Evolutionary conservation across 2,797 vertebrate genomes (phyloP), one percentile per base, ranked within the genome.

Genomic region (Halcyon chelicuti): DNA sequence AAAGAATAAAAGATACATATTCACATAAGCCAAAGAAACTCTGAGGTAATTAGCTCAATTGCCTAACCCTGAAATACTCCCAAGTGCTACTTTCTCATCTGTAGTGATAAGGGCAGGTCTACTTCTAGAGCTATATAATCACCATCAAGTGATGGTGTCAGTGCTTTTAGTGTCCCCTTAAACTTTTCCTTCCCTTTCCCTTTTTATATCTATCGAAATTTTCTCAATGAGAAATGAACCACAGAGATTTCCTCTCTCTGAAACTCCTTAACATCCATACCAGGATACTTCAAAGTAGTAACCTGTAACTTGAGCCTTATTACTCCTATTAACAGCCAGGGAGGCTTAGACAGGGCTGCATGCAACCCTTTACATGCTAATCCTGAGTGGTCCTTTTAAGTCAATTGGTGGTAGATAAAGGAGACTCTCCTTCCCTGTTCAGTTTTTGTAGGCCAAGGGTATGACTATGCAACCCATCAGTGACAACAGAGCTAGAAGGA

Each of bases 191-290:
- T 10, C 16, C 15, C 7, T 78, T 77, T 54, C 20, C 40, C 15
- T 83, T 84, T 75, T 78, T 54, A 71, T 65, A 33, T 46, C 33
- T 74, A 46, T 54, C 58, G 68, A 42, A 90, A 81, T 75, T 90
- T 75, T 35, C 51, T 63, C 80, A 87, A 71, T 60, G 68, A 91
- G 51, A 93, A 88, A 84, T 70, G 86, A 91, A 88, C 66, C 74
- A 88, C 67, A 88, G 46, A 61, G 5, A 70, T 73, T 76, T 81
- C 58, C 78, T 54, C 46, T 72, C 44, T 86, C 73, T 88, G 52
- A 94, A 93, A 46, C 31, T 73, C 28, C 40, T 55, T 71, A 91
- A 52, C 33, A 88, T 61, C 73, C 35, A n/a, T 37, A 68, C 31
- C 35, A 61, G 54, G 29, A 31, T 8, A 67, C 70, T 78, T 95